Conservation (phyloP, 1,140 invertebrate species). For the Yoshiicerus persimilis region DNA sequence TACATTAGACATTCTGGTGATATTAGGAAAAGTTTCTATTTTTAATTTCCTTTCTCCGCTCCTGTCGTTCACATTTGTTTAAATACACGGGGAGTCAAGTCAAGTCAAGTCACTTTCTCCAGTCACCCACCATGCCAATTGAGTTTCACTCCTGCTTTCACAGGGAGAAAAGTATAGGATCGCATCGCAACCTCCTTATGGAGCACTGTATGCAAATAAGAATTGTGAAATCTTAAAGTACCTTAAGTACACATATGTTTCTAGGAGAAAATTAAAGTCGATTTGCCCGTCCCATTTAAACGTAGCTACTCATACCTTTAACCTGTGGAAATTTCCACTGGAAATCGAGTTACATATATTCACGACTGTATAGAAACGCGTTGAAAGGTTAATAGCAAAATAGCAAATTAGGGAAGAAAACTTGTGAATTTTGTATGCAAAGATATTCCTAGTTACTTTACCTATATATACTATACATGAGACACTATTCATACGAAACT, state of each 20-base stretch:
- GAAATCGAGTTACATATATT: not conserved
- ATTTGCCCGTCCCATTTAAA: not conserved
- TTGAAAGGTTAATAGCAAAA: conserved; percentile 1
- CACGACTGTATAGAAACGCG: not conserved
- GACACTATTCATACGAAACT: not conserved
- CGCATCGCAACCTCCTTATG: not conserved
- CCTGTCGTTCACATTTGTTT: conserved; percentile 11
- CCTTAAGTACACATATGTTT: not conserved
- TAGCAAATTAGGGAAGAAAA: not conserved
- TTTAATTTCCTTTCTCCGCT: not conserved
- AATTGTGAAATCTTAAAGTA: not conserved
- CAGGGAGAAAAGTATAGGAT: not conserved
- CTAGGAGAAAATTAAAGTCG: not conserved
- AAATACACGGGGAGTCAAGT: not conserved
- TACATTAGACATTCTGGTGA: conserved; percentile 4
- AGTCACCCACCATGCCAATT: too few relatives aligned
- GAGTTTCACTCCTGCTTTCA: too few relatives aligned
- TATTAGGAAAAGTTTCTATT: conserved; percentile 17
- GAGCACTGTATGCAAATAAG: not conserved
- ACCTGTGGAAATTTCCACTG: not conserved
- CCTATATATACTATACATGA: not conserved
- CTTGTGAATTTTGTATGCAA: not conserved
- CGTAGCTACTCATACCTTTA: not conserved
- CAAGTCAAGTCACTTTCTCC: not conserved
- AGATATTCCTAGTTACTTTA: not conserved